These are phyloP conservation scores for Apamea monoglypha DNA, from an alignment of 2,888 invertebrate genomes.

Conservation along the genomic window DNA sequence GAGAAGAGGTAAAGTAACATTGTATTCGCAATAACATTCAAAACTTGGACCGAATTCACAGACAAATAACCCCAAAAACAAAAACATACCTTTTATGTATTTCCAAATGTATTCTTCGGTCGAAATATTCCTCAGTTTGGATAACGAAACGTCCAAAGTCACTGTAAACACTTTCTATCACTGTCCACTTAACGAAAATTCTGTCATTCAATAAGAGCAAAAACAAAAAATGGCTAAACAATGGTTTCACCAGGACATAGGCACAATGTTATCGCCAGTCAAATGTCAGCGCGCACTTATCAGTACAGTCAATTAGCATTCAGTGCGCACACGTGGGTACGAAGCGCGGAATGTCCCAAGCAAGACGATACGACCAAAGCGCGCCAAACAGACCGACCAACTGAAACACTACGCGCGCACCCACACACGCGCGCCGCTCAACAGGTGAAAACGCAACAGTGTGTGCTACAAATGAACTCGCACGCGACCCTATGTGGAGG, in stretches of 20 bases:
- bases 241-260: slow-evolving; percentile 70
- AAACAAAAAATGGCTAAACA: slow-evolving; percentile 64
- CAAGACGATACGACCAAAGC: slow-evolving; percentile 83
- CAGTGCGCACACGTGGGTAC: slow-evolving; percentile 82
- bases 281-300: slow-evolving; percentile 84
- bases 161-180: slow-evolving; percentile 81
- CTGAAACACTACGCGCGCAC: slow-evolving; percentile 85
- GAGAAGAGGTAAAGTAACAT: not conserved
- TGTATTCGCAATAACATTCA: slow-evolving; percentile 6
- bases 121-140: slow-evolving; percentile 88
- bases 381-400: slow-evolving; percentile 86
- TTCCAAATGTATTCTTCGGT: slow-evolving; percentile 86
- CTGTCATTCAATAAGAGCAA: slow-evolving; percentile 63
- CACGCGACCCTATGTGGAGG: slow-evolving; percentile 86
- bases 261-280: slow-evolving; percentile 81
- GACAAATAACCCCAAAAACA: slow-evolving; percentile 41
- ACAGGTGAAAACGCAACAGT: slow-evolving; percentile 89
- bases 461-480: slow-evolving; percentile 85
- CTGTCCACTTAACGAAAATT: slow-evolving; percentile 79
- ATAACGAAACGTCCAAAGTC: slow-evolving; percentile 81
- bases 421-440: slow-evolving; percentile 81
- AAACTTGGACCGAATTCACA: slow-evolving; percentile 81
- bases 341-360: slow-evolving; percentile 67
- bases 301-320: slow-evolving; percentile 82
- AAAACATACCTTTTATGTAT: slow-evolving; percentile 86